Conservation (phyloP, 2,888 invertebrate species). For the Drosophila antonietae region DNA sequence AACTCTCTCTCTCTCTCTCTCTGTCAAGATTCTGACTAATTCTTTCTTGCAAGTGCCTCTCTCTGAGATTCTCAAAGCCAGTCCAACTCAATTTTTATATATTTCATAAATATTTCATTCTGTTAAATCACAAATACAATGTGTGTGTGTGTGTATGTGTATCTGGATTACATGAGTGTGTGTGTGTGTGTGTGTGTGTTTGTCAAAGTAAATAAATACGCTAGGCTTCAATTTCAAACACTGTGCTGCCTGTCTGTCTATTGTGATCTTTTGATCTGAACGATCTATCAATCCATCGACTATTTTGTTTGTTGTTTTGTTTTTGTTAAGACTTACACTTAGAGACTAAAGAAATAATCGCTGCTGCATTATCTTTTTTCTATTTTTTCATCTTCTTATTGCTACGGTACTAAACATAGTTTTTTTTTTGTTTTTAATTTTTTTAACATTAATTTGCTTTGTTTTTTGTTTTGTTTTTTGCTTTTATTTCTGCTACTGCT, state of each 20-base stretch:
- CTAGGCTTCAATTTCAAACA: slow-evolving; percentile 49
- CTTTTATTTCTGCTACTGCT: slow-evolving; percentile 59
- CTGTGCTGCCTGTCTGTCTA: slow-evolving; percentile 25
- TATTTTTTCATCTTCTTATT: slow-evolving; percentile 30
- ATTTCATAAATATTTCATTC: slow-evolving; percentile 31
- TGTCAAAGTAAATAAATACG: slow-evolving; percentile 57
- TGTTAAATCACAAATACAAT: slow-evolving; percentile 70
- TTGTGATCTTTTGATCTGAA: slow-evolving; percentile 20
- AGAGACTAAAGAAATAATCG: slow-evolving; percentile 58
- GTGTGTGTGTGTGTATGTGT: slow-evolving; percentile 36
- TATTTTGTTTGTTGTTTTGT: slow-evolving; percentile 11
- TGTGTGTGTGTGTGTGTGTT: slow-evolving; percentile 16
- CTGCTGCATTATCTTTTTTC: slow-evolving; percentile 30
- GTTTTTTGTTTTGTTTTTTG: slow-evolving; percentile 33
- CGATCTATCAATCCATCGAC: slow-evolving; percentile 32
- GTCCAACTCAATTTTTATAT: slow-evolving; percentile 10
- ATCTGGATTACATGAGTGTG: slow-evolving; percentile 17
- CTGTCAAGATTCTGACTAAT: slow-evolving; percentile 17
- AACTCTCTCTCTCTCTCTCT: slow-evolving; percentile 2
- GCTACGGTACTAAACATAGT: slow-evolving; percentile 50
- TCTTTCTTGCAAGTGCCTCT: slow-evolving; percentile 23
- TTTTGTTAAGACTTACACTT: slow-evolving; percentile 47
- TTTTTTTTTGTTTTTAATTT: slow-evolving; percentile 17
- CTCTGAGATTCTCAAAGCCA: slow-evolving; percentile 44
- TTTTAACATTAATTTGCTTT: slow-evolving; percentile 49